These are phyloP conservation scores for Octodonta nipae DNA, from an alignment of 2,888 invertebrate species.

Conservation along the genomic window DNA sequence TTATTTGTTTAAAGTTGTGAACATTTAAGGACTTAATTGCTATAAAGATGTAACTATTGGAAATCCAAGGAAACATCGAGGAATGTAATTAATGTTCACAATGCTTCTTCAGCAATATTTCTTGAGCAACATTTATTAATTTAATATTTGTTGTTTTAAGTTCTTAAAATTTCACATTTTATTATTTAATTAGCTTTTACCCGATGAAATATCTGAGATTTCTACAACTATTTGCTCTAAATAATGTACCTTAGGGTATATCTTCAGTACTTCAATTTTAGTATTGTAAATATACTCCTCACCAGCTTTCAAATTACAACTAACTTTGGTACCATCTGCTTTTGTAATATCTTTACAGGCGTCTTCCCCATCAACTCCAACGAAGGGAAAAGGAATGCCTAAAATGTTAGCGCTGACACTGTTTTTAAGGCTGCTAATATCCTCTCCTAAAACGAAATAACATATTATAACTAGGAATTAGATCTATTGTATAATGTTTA, in stretches of 20 bases:
- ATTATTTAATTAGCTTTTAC: no score
- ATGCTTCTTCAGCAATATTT: no score
- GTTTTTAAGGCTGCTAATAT: constrained; percentile 36
- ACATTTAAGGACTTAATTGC: no score
- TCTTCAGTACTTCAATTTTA: constrained; percentile 40
- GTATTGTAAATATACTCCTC: constrained; percentile 57
- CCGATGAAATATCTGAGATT: no score
- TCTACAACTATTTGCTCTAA: background rate
- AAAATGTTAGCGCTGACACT: constrained; percentile 49
- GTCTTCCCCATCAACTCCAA: constrained; percentile 59
- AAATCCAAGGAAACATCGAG: no score
- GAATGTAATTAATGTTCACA: no score
- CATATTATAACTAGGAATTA: background rate
- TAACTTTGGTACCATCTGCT: constrained; percentile 41
- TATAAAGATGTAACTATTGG: no score
- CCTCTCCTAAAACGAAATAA: constrained; percentile 10
- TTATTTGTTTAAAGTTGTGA: no score
- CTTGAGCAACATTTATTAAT: no score
- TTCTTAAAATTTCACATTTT: no score
- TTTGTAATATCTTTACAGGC: constrained; percentile 53
- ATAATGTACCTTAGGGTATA: constrained; percentile 40
- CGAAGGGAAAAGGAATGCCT: constrained; percentile 54
- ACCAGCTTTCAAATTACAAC: constrained; percentile 57
- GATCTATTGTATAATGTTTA: background rate
- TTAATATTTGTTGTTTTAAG: no score